A percentile compares a stretch with the other conserved stretches of the same genome.
Evolutionary conservation across 2,113 vertebrate species (phyloP).

Genomic region (Hemibagrus wyckioides): DNA sequence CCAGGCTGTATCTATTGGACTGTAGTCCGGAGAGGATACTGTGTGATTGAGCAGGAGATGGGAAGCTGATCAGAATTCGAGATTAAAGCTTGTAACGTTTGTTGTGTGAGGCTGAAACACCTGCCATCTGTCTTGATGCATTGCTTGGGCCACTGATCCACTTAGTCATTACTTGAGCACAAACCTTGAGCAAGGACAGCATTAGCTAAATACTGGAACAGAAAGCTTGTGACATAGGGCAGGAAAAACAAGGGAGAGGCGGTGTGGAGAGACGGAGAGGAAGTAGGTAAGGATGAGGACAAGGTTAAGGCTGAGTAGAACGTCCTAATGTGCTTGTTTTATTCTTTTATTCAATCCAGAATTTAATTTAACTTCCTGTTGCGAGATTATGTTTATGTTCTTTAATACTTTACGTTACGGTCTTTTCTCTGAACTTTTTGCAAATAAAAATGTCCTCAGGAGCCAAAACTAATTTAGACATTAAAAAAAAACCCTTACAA

Average conservation of each 20-base stretch:
- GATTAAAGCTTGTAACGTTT: slow-evolving; percentile 17
- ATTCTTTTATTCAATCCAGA: neutral
- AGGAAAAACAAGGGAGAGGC: neutral
- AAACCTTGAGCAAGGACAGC: slow-evolving; percentile 33
- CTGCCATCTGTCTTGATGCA: slow-evolving; percentile 30
- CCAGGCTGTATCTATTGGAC: slow-evolving; percentile 19
- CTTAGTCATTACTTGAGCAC: slow-evolving; percentile 20
- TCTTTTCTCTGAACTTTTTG: neutral
- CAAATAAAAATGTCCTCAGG: neutral
- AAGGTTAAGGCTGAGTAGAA: neutral
- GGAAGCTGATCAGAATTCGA: slow-evolving; percentile 42
- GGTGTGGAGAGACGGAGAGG: neutral
- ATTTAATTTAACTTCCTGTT: neutral
- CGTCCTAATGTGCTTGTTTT: neutral
- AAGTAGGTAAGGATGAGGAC: neutral
- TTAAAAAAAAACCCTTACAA: neutral
- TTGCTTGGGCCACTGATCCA: slow-evolving; percentile 27
- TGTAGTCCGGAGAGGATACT: neutral
- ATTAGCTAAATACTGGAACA: slow-evolving; percentile 17
- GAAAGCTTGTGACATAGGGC: slow-evolving; percentile 2
- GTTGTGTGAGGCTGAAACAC: slow-evolving; percentile 16
- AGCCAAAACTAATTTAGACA: neutral
- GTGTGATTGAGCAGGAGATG: slow-evolving; percentile 15
- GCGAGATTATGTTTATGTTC: neutral
- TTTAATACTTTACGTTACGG: neutral